Percentiles rank a stretch among this genome's conserved stretches.
phyloP scores from a whole-genome alignment of 1,140 invertebrate genomes.

The Lysiphlebus fabarum region DNA sequence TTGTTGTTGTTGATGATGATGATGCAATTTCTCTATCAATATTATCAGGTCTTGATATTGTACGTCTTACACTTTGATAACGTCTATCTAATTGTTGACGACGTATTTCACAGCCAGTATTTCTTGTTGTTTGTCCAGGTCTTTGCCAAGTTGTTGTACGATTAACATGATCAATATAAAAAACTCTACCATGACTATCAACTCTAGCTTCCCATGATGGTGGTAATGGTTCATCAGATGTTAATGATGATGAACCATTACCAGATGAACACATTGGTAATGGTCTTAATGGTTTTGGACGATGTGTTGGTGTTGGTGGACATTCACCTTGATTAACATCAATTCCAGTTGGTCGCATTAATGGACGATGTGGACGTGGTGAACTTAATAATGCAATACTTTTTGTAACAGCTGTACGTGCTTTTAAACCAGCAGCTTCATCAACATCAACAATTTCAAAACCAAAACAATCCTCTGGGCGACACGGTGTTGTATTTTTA shows the following conservation, averaged over 20 bases:
- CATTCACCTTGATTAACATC: constrained; percentile 58
- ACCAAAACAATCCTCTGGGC: constrained; percentile 70
- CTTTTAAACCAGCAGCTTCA: constrained; percentile 55
- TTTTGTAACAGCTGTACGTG: constrained; percentile 50
- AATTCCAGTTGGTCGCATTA: constrained; percentile 38
- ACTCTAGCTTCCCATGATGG: constrained; percentile 90
- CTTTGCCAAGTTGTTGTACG: constrained; percentile 90
- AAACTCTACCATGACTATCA: constrained; percentile 86
- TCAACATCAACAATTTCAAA: constrained; percentile 78
- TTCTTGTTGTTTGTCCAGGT: constrained; percentile 62
- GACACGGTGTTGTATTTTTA: constrained; percentile 46
- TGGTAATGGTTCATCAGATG: constrained; percentile 83
- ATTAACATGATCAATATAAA: constrained; percentile 90
- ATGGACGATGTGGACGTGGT: constrained; percentile 43
- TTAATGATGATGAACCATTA: constrained; percentile 71
- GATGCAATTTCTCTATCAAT: constrained; percentile 42
- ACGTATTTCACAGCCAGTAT: constrained; percentile 64
- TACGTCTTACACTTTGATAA: constrained; percentile 55
- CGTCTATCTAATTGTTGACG: constrained; percentile 76
- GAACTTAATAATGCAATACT: constrained; percentile 49
- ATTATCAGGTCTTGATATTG: constrained; percentile 49
- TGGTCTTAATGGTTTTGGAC: constrained; percentile 64
- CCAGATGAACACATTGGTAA: constrained; percentile 69
- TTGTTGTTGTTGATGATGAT: constrained; percentile 11
- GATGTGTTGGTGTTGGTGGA: constrained; percentile 80